Evolutionary conservation across 2,797 vertebrate genomes (phyloP).

Genomic region (Sebastolobus altivelis): DNA sequence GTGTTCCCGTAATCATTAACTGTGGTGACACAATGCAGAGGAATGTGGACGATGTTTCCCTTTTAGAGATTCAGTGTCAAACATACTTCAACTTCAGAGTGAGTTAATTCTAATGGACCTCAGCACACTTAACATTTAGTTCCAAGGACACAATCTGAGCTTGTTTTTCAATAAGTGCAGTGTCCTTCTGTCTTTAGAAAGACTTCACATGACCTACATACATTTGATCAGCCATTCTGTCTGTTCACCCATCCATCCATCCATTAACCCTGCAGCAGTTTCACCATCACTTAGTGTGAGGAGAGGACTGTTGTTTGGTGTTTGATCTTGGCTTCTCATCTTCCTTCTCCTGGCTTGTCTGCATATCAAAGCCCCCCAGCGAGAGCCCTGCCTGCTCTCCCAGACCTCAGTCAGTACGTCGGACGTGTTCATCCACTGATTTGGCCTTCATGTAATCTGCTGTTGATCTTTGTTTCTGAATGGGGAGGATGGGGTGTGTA

Average conservation of each 20-base stretch:
- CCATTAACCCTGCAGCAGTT: conserved; percentile 1
- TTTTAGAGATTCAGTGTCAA: background rate
- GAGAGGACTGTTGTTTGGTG: background rate
- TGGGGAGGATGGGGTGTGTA: background rate
- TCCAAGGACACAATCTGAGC: background rate
- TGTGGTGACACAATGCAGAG: conserved; percentile 10
- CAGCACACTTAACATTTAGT: background rate
- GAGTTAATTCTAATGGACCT: background rate
- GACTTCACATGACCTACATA: background rate
- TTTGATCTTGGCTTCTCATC: conserved; percentile 41
- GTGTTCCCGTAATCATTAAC: conserved; percentile 2
- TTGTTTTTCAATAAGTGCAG: background rate
- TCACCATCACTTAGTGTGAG: conserved; percentile 14
- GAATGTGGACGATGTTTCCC: background rate
- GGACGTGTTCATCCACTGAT: background rate
- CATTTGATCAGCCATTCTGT: background rate
- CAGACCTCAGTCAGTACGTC: background rate
- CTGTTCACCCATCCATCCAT: background rate
- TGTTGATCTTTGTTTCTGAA: background rate
- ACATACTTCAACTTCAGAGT: background rate
- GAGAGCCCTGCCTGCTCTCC: conserved; percentile 17
- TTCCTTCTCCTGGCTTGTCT: conserved; percentile 34
- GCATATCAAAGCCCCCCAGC: conserved; percentile 34
- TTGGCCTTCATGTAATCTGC: conserved; percentile 4
- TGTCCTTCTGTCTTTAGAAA: background rate